Percentiles rank a stretch among this genome's conserved stretches.
Evolutionary conservation across 2,888 invertebrate genomes (phyloP).

Genomic region (Oscheius onirici): DNA sequence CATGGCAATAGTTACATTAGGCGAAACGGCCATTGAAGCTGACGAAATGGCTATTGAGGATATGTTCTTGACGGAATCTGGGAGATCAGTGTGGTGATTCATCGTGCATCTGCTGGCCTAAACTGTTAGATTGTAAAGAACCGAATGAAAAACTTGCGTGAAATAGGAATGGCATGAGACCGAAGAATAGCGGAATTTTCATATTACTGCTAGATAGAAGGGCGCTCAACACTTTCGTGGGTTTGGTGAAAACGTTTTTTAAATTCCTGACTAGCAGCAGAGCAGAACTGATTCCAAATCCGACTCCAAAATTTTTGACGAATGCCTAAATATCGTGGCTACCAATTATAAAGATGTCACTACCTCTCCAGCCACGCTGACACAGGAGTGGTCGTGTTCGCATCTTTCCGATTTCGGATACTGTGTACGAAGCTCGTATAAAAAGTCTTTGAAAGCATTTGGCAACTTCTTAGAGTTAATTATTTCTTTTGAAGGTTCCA

Average conservation of each 20-base stretch:
- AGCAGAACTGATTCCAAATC: constrained; percentile 62
- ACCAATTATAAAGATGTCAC: neutral
- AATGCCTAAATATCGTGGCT: constrained; percentile 39
- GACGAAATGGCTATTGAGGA: constrained; percentile 50
- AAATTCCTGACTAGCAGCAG: constrained; percentile 41
- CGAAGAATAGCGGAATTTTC: constrained; percentile 62
- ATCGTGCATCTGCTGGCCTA: constrained; percentile 74
- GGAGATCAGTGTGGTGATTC: constrained; percentile 74
- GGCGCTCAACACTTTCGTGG: constrained; percentile 32
- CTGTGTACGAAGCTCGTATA: constrained; percentile 41
- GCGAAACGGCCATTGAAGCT: constrained; percentile 78
- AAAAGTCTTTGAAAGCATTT: constrained; percentile 37
- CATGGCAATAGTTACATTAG: constrained; percentile 82
- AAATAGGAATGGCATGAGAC: constrained; percentile 62
- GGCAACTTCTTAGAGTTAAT: constrained; percentile 44
- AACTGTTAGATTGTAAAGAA: constrained; percentile 79
- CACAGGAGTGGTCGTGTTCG: constrained; percentile 60
- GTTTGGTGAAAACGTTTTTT: constrained; percentile 37
- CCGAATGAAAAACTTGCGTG: constrained; percentile 51
- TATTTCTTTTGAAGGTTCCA: constrained; percentile 43
- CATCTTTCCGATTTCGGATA: constrained; percentile 51
- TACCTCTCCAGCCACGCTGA: constrained; percentile 58
- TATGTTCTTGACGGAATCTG: constrained; percentile 29
- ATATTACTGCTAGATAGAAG: constrained; percentile 42
- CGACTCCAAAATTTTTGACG: constrained; percentile 70